Conservation (phyloP, 2,797 vertebrate species). For the Oreonectes daqikongensis region DNA sequence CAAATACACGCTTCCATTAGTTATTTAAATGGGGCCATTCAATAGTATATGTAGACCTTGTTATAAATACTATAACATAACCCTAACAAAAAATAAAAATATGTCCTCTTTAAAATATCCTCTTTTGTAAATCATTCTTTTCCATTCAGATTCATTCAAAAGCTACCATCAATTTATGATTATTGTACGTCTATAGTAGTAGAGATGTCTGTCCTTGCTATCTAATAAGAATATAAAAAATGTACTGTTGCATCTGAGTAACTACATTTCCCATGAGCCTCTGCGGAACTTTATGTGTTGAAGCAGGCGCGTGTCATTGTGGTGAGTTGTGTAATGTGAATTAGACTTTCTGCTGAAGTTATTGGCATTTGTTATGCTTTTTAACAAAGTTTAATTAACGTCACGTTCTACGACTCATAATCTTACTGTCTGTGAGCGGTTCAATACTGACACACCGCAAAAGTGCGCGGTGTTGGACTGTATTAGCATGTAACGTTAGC, state of each 20-base stretch:
- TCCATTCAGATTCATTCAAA: too few relatives aligned
- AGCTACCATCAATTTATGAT: too few relatives aligned
- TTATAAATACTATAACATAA: too few relatives aligned
- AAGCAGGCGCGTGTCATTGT: background rate
- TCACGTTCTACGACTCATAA: background rate
- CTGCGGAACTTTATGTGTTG: constrained; percentile 9
- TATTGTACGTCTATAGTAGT: too few relatives aligned
- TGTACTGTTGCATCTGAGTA: background rate
- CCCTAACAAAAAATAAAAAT: too few relatives aligned
- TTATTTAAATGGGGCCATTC: too few relatives aligned
- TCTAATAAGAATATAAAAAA: too few relatives aligned
- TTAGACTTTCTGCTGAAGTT: background rate
- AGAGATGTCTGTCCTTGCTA: too few relatives aligned
- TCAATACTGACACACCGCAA: background rate
- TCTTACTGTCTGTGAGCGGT: background rate
- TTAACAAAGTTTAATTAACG: background rate
- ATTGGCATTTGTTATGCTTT: background rate
- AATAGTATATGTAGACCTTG: too few relatives aligned
- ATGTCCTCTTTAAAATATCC: too few relatives aligned
- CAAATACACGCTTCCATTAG: too few relatives aligned
- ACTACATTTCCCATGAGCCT: constrained; percentile 55
- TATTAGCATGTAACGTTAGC: constrained; percentile 32
- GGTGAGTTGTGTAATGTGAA: constrained; percentile 11
- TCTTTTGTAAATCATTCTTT: too few relatives aligned
- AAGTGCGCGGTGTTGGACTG: background rate